phyloP scores from a whole-genome alignment of 1,140 invertebrate species.

The Stegodyphus dumicola region DNA sequence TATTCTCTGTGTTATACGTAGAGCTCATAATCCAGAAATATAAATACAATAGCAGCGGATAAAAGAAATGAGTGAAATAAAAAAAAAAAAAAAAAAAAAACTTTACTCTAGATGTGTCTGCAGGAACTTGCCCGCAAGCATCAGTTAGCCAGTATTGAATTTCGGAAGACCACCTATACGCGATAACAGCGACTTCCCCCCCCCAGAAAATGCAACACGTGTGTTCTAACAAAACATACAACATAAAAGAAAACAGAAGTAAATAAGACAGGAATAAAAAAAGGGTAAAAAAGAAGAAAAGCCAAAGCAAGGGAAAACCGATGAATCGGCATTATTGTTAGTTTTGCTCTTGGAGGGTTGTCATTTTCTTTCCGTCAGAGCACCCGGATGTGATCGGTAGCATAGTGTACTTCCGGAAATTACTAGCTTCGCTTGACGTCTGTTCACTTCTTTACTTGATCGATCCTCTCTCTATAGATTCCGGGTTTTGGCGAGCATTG shows the following conservation, averaged over 20 bases:
- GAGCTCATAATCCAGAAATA: too few species aligned
- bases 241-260: not conserved
- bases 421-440: constrained; percentile 23
- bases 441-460: constrained; percentile 29
- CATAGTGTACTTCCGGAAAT: constrained; percentile 54
- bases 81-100: too few species aligned
- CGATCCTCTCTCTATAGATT: constrained; percentile 17
- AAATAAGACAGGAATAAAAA: constrained; percentile 1
- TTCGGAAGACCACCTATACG: too few species aligned
- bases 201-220: constrained; percentile 36
- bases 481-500: constrained; percentile 27
- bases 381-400: constrained; percentile 48
- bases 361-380: constrained; percentile 33
- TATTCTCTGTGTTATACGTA: too few species aligned
- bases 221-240: constrained; percentile 11
- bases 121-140: too few species aligned
- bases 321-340: constrained; percentile 56
- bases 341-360: constrained; percentile 47
- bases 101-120: too few species aligned
- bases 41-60: too few species aligned
- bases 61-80: too few species aligned
- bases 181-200: too few species aligned
- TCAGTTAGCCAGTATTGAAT: too few species aligned
- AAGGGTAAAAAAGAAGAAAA: constrained; percentile 10
- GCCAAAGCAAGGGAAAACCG: constrained; percentile 16